These are phyloP conservation scores for Odontomyia ornata DNA, from an alignment of 2,888 invertebrate genomes.

Conservation along the genomic window DNA sequence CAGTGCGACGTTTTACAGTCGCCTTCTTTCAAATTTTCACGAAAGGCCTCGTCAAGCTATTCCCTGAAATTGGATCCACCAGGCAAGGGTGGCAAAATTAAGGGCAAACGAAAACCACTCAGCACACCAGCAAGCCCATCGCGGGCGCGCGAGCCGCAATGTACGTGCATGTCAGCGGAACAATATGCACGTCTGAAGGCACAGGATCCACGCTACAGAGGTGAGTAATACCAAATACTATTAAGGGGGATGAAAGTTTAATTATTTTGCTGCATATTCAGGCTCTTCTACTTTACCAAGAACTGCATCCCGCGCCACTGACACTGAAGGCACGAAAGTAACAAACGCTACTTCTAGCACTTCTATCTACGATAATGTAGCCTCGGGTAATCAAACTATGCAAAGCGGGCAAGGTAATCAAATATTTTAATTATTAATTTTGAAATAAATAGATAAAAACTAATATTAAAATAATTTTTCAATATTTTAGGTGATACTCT, in stretches of 20 bases:
- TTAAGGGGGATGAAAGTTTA: neutral
- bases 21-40: constrained; percentile 96
- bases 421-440: neutral
- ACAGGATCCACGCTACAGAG: constrained; percentile 84
- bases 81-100: constrained; percentile 85
- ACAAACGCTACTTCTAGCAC: constrained; percentile 88
- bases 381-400: constrained; percentile 57
- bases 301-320: constrained; percentile 75
- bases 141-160: constrained; percentile 84
- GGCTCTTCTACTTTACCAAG: constrained; percentile 88
- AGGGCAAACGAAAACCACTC: constrained; percentile 87
- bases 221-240: constrained; percentile 55
- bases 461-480: neutral
- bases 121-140: constrained; percentile 95
- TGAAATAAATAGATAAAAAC: neutral
- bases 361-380: constrained; percentile 87
- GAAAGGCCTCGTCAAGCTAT: constrained; percentile 96
- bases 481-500: constrained; percentile 63
- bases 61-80: constrained; percentile 93
- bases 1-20: constrained; percentile 83
- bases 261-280: constrained; percentile 57
- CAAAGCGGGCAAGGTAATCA: constrained; percentile 46
- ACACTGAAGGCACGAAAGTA: constrained; percentile 76
- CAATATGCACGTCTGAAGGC: constrained; percentile 86
- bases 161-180: constrained; percentile 95